A percentile compares a stretch with the other conserved stretches of the same genome.
Evolutionary conservation across 2,113 vertebrate species (phyloP).

Genomic region (Pristiophorus japonicus): DNA sequence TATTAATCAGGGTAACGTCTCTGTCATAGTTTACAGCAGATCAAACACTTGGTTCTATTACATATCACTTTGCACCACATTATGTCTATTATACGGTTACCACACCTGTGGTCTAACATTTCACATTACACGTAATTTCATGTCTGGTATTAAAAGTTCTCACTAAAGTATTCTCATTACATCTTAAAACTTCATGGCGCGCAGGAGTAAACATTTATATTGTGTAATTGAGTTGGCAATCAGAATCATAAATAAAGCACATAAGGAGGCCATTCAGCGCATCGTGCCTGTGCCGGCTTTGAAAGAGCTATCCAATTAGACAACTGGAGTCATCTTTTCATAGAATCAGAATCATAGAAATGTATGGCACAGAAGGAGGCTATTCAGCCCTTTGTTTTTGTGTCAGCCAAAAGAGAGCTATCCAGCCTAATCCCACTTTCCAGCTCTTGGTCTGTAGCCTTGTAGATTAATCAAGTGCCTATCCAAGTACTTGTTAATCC

Average conservation of each 20-base stretch:
- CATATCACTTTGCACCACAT: neutral
- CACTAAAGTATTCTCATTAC: no score
- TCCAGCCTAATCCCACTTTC: no score
- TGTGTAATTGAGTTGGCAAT: neutral
- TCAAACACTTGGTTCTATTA: neutral
- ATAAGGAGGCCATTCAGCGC: neutral
- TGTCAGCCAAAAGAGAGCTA: no score
- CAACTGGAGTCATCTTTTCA: no score
- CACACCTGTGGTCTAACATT: neutral
- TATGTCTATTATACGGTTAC: neutral
- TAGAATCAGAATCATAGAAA: no score
- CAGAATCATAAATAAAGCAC: neutral
- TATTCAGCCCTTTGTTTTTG: no score
- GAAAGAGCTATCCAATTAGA: neutral
- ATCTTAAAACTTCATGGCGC: neutral
- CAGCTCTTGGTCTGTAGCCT: no score
- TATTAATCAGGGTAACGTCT: no score
- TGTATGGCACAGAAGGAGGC: no score
- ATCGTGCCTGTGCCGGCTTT: neutral
- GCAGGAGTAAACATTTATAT: neutral
- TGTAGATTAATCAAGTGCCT: no score
- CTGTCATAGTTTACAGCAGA: neutral
- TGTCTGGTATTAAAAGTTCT: neutral
- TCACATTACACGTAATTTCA: neutral
- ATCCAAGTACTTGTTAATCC: no score